These are phyloP conservation scores for Gavialis gangeticus DNA, from an alignment of 2,113 vertebrate genomes.

Conservation along the genomic window DNA sequence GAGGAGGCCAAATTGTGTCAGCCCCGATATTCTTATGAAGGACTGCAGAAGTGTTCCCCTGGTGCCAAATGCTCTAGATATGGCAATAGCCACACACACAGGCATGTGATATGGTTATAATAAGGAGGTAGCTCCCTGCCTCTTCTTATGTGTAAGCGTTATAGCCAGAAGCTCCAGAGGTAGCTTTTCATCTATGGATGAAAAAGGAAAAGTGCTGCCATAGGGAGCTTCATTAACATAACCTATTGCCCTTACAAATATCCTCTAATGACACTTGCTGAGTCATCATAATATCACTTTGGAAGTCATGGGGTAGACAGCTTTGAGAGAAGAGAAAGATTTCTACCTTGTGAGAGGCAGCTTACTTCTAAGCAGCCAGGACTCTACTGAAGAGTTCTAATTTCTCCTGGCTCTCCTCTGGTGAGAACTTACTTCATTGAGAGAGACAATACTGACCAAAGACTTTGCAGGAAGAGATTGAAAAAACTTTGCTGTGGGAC, in stretches of 20 bases:
- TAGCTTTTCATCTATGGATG: neutral
- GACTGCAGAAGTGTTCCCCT: neutral
- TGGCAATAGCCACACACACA: neutral
- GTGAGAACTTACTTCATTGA: no score
- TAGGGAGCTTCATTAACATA: neutral
- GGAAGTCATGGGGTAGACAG: neutral
- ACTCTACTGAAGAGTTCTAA: neutral
- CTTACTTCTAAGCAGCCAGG: neutral
- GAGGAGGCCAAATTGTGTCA: neutral
- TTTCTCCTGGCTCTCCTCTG: neutral
- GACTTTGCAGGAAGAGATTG: neutral
- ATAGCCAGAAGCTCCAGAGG: neutral
- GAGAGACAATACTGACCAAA: neutral
- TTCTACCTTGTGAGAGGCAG: neutral
- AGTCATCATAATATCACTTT: neutral
- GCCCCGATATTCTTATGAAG: neutral
- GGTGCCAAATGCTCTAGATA: accelerated
- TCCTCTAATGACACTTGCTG: neutral
- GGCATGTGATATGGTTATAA: neutral
- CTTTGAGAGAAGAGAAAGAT: neutral
- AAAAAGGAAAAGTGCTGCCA: neutral
- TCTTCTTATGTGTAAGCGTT: neutral
- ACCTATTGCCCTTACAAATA: neutral
- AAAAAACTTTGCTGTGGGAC: neutral
- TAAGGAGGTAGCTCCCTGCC: neutral